These are phyloP conservation scores for Sebastolobus alascanus DNA, from an alignment of 2,797 vertebrate species.

Conservation along the genomic window DNA sequence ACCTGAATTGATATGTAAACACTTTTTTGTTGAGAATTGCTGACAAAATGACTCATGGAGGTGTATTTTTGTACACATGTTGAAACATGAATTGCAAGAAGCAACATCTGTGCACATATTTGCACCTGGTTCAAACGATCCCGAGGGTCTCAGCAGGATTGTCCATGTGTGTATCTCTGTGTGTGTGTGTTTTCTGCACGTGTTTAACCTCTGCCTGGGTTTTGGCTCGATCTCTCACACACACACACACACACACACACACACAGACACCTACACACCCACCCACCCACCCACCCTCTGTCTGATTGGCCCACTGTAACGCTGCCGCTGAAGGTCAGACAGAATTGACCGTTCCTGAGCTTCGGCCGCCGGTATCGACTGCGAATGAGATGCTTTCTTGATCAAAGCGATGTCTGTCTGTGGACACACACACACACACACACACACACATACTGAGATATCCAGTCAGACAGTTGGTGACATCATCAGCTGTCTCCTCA, in stretches of 20 bases:
- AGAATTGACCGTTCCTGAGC: conserved; percentile 80
- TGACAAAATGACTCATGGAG: background rate
- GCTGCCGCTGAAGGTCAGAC: conserved; percentile 83
- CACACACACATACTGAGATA: conserved; percentile 28
- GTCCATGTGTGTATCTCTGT: background rate
- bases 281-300: conserved; percentile 27
- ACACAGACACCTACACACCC: conserved; percentile 3
- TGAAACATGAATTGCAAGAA: background rate
- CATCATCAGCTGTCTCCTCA: conserved; percentile 57
- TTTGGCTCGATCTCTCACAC: conserved; percentile 1
- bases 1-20: background rate
- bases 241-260: conserved; percentile 17
- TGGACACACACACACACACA: conserved; percentile 26
- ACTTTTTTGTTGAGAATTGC: background rate
- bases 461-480: conserved; percentile 43
- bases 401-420: conserved; percentile 69
- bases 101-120: background rate
- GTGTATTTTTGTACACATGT: background rate
- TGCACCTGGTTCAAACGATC: conserved; percentile 21
- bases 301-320: conserved; percentile 75
- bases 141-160: conserved; percentile 11
- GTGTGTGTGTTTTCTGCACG: conserved; percentile 33
- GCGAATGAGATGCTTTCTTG: conserved; percentile 79
- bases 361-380: conserved; percentile 73
- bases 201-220: conserved; percentile 42